A percentile compares a stretch with the other conserved stretches of the same genome.
These are phyloP conservation scores for Synergus umbraculus DNA, from an alignment of 2,888 invertebrate genomes.

Conservation along the genomic window DNA sequence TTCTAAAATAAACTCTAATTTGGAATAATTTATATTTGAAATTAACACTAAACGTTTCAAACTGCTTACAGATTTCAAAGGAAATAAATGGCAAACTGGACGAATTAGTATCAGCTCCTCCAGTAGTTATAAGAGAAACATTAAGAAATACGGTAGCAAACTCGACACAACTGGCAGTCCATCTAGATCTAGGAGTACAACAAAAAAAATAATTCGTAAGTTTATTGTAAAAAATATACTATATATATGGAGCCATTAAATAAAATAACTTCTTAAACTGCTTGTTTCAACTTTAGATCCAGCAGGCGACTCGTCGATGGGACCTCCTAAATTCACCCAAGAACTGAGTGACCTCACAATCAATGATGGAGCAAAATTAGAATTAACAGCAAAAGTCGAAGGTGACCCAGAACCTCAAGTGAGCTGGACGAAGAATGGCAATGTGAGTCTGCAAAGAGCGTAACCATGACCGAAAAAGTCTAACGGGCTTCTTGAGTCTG, in stretches of 20 bases:
- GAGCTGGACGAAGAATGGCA: slow-evolving; percentile 93
- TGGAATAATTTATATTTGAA: neutral
- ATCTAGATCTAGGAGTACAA: slow-evolving; percentile 91
- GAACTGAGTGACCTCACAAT: slow-evolving; percentile 83
- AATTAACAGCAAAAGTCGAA: slow-evolving; percentile 89
- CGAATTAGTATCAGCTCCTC: slow-evolving; percentile 48
- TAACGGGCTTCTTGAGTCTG: too few relatives aligned
- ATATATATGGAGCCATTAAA: neutral
- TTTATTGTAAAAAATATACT: slow-evolving; percentile 18
- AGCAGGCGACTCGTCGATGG: slow-evolving; percentile 93
- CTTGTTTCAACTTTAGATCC: slow-evolving; percentile 81
- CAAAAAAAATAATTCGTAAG: slow-evolving; percentile 91
- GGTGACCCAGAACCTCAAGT: slow-evolving; percentile 97
- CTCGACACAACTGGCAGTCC: slow-evolving; percentile 88
- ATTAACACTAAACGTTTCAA: neutral
- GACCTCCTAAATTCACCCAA: slow-evolving; percentile 90
- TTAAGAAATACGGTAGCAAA: slow-evolving; percentile 84
- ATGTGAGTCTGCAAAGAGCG: slow-evolving; percentile 76
- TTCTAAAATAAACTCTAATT: slow-evolving; percentile 14
- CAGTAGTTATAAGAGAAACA: slow-evolving; percentile 78
- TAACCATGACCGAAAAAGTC: too few relatives aligned
- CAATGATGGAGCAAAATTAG: slow-evolving; percentile 91
- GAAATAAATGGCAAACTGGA: slow-evolving; percentile 22
- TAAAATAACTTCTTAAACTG: slow-evolving; percentile 36
- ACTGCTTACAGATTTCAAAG: neutral